A percentile compares a stretch with the other conserved stretches of the same genome.
phyloP scores from a whole-genome alignment of 2,888 invertebrate genomes.

The Metellina segmentata region DNA sequence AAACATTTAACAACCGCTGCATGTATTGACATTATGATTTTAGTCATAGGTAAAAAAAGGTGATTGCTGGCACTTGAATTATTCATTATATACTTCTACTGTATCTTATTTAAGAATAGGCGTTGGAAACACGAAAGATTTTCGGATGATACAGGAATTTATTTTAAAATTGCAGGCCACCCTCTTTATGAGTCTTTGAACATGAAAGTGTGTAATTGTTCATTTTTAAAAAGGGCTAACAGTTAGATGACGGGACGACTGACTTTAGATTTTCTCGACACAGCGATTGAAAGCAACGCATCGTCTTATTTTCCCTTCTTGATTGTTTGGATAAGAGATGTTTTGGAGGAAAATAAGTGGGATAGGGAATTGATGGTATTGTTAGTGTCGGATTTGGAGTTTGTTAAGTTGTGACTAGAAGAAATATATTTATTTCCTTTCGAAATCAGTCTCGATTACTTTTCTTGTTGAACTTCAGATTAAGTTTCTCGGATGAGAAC shows the following conservation, averaged over 20 bases:
- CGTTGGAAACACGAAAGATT: no score
- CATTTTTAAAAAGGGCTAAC: slow-evolving; percentile 35
- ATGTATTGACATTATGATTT: no score
- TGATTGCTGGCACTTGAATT: no score
- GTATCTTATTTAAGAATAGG: no score
- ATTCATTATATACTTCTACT: no score
- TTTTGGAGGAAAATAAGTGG: background rate
- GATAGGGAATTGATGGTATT: background rate
- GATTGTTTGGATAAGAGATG: background rate
- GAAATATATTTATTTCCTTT: background rate
- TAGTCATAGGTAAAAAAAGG: no score
- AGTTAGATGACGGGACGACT: slow-evolving; percentile 11
- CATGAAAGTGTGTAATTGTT: slow-evolving; percentile 41
- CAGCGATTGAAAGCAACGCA: background rate
- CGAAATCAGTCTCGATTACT: background rate
- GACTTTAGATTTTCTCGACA: background rate
- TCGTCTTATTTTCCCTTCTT: background rate
- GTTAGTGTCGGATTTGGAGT: slow-evolving; percentile 17
- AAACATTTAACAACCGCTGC: no score
- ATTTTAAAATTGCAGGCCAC: slow-evolving; percentile 57
- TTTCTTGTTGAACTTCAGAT: background rate
- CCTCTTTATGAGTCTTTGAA: slow-evolving; percentile 51
- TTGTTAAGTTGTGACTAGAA: background rate
- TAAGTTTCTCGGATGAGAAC: background rate
- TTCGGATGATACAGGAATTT: no score